These are phyloP conservation scores for Machimus rusticus DNA, from an alignment of 2,888 invertebrate genomes.

Conservation along the genomic window DNA sequence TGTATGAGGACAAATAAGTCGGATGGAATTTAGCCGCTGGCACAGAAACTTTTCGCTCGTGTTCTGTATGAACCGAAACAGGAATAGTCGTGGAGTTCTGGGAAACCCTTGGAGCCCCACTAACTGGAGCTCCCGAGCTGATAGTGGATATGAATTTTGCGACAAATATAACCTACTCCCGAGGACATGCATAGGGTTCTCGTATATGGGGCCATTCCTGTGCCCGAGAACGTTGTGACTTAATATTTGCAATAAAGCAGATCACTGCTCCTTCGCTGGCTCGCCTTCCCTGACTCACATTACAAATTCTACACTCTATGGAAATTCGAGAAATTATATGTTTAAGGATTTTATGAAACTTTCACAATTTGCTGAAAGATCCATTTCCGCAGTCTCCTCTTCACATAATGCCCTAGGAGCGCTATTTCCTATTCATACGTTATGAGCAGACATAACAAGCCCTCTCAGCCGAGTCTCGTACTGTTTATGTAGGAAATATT, in stretches of 20 bases:
- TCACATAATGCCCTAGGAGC: background rate
- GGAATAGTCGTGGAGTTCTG: background rate
- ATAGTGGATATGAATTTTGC: constrained; percentile 19
- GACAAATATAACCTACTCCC: constrained; percentile 12
- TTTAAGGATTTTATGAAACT: background rate
- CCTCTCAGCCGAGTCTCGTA: background rate
- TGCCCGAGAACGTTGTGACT: background rate
- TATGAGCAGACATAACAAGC: background rate
- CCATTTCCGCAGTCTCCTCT: background rate
- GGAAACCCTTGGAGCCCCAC: background rate
- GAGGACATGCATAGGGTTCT: background rate
- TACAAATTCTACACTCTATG: constrained; percentile 4
- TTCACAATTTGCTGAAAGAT: background rate
- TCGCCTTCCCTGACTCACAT: background rate
- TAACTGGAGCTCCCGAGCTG: background rate
- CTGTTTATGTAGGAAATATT: background rate
- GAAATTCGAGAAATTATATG: constrained; percentile 11
- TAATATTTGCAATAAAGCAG: constrained; percentile 27
- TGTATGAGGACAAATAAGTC: constrained; percentile 29
- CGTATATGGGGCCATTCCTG: background rate
- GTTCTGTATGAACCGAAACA: background rate
- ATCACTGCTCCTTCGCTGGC: background rate
- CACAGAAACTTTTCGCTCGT: constrained; percentile 12
- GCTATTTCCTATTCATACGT: background rate
- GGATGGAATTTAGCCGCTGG: constrained; percentile 31